phyloP scores from a whole-genome alignment of 2,888 invertebrate species.

The Drosophila kuntzei region DNA sequence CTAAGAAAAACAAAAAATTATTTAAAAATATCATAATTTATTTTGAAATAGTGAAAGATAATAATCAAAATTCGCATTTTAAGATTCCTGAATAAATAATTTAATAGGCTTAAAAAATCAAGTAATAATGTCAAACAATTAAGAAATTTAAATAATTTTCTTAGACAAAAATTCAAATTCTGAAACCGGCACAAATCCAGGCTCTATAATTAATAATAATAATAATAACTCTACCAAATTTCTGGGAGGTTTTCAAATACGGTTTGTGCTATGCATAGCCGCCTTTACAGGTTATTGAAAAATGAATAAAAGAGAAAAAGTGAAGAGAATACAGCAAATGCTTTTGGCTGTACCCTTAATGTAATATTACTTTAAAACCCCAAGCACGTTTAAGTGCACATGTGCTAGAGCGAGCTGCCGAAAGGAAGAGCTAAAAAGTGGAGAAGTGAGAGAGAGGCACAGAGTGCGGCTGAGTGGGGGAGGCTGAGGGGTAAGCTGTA shows the following conservation, averaged over 20 bases:
- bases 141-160: too few relatives aligned
- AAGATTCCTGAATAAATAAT: too few relatives aligned
- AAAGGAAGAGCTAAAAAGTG: not conserved
- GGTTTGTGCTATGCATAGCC: not conserved
- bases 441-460: not conserved
- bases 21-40: too few relatives aligned
- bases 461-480: not conserved
- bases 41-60: too few relatives aligned
- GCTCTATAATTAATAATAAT: too few relatives aligned
- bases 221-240: too few relatives aligned
- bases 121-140: too few relatives aligned
- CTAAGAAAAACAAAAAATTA: too few relatives aligned
- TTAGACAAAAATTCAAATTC: too few relatives aligned
- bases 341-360: slow-evolving; percentile 56
- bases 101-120: too few relatives aligned
- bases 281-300: slow-evolving; percentile 45
- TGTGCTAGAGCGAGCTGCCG: slow-evolving; percentile 26
- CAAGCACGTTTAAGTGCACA: slow-evolving; percentile 73
- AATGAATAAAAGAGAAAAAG: slow-evolving; percentile 10
- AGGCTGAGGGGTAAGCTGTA: not conserved
- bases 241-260: not conserved
- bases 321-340: slow-evolving; percentile 39
- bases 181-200: too few relatives aligned
- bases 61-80: too few relatives aligned
- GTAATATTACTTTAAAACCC: slow-evolving; percentile 66